Percentiles rank a stretch among this genome's conserved stretches.
Evolutionary conservation across 64 coral and sea anemone species (phyloP).

Genomic region (Montipora sp.): DNA sequence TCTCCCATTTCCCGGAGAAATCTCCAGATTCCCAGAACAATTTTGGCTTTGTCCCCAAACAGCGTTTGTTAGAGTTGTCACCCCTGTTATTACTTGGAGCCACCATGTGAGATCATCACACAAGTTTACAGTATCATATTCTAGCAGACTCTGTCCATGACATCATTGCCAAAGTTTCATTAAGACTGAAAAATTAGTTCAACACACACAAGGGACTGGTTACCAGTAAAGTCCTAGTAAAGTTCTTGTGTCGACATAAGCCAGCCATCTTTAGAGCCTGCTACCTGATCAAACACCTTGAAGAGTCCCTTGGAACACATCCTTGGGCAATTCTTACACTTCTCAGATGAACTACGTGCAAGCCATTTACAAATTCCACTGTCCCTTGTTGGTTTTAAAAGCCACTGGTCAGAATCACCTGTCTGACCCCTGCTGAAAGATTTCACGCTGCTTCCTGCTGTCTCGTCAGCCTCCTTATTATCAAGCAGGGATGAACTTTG

Average conservation of each 20-base stretch:
- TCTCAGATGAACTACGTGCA: constrained; percentile 69
- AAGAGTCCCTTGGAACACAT: constrained; percentile 88
- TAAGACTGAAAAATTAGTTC: not conserved
- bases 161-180: no score
- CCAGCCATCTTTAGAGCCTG: constrained; percentile 65
- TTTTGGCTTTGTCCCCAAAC: no score
- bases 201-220: not conserved
- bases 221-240: not conserved
- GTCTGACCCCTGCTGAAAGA: constrained; percentile 55
- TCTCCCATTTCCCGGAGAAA: no score
- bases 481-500: not conserved
- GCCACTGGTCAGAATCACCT: constrained; percentile 76
- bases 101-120: no score
- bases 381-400: constrained; percentile 7
- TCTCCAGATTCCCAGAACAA: no score
- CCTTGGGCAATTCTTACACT: constrained; percentile 87
- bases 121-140: no score
- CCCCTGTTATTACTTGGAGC: no score
- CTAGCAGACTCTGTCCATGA: no score
- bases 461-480: constrained; percentile 9
- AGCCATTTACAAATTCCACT: constrained; percentile 88
- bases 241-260: constrained; percentile 55
- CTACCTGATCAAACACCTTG: constrained; percentile 72
- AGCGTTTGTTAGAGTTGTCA: no score
- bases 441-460: constrained; percentile 46